Percentiles rank a stretch among this genome's conserved stretches.
Conservation (phyloP, 1,140 invertebrate genomes). For the Lethocerus indicus region DNA sequence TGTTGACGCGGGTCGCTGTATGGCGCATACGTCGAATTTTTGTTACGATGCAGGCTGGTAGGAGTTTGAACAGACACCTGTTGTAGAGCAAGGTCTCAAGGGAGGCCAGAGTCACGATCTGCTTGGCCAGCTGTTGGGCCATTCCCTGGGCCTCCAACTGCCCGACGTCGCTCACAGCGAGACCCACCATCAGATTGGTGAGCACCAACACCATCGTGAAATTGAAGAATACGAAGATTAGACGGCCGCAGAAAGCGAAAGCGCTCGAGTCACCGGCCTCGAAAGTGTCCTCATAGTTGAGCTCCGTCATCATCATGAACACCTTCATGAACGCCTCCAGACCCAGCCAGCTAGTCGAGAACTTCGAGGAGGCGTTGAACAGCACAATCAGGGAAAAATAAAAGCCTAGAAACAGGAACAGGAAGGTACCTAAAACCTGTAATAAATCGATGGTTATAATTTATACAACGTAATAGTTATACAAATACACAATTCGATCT, state of each 20-base stretch:
- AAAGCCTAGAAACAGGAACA: conserved; percentile 34
- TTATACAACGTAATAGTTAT: too few species aligned
- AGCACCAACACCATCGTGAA: conserved; percentile 26
- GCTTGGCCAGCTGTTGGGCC: conserved; percentile 16
- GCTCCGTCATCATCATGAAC: conserved; percentile 39
- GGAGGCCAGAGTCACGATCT: conserved; percentile 16
- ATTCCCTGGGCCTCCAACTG: conserved; percentile 16
- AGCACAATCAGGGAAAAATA: conserved; percentile 33
- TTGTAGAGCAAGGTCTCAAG: conserved; percentile 16
- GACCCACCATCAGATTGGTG: conserved; percentile 28
- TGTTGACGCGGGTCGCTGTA: too few species aligned
- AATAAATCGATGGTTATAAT: too few species aligned
- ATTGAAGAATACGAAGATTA: conserved; percentile 21
- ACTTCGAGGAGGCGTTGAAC: conserved; percentile 26
- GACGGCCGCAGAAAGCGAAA: conserved; percentile 19
- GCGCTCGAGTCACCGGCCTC: conserved; percentile 9
- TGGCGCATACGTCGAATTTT: too few species aligned
- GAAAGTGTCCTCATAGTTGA: conserved; percentile 30
- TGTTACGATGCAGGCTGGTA: too few species aligned
- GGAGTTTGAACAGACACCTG: too few species aligned
- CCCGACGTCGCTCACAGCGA: conserved; percentile 27
- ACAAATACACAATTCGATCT: too few species aligned
- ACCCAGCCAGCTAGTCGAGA: conserved; percentile 25
- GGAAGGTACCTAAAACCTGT: conserved; percentile 31
- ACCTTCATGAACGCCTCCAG: conserved; percentile 30